Base-by-base conservation (phyloP, 2,797 vertebrate species). In the Poliocrania exsul region DNA sequence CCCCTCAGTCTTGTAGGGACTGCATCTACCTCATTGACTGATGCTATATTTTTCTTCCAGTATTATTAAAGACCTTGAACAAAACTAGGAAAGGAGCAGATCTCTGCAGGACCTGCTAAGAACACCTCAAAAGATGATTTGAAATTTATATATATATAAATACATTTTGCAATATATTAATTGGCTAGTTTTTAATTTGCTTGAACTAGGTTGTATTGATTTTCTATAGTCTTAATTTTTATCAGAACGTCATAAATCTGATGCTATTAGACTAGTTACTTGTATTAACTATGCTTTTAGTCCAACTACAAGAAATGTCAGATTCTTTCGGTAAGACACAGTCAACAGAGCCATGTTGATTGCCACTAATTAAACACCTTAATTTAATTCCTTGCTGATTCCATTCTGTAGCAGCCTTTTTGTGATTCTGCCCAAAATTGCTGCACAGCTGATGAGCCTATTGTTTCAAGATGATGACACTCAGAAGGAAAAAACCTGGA, bases 281-380 rank as follows among this genome's bases (percentile, higher is more conserved):
- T 56, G 8, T 61, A 33, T 65, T 81, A 80, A 50, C 28, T 6
- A 50, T 26, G n/a, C 5, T 56, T 85, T 87, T 80, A 92, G 72
- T 83, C 13, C 33, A 86, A 50, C 44, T 64, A 50, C 25, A 57
- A 88, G 38, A 58, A 82, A 16, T 64, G 85, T 67, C 53, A 61
- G 54, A 88, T 78, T 71, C 62, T 5, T 71, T 87, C 67, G 49
- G 49, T 60, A 88, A 67, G 57, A 78, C 29, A 66, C 25, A 53
- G 57, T 54, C 79, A 94, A 90, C 69, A 88, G 64, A 93, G 29
- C 21, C 29, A 37, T n/a, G n/a, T 37, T 90, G 81, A 83, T 81
- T 93, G 61, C 61, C 53, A 81, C 54, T 93, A 91, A 87, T 66
- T 89, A 78, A 91, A 78, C 49, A 86, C 42, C 46, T 88, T 54